These are phyloP conservation scores for Geothlypis trichas DNA, from an alignment of 2,113 vertebrate genomes.

Conservation along the genomic window DNA sequence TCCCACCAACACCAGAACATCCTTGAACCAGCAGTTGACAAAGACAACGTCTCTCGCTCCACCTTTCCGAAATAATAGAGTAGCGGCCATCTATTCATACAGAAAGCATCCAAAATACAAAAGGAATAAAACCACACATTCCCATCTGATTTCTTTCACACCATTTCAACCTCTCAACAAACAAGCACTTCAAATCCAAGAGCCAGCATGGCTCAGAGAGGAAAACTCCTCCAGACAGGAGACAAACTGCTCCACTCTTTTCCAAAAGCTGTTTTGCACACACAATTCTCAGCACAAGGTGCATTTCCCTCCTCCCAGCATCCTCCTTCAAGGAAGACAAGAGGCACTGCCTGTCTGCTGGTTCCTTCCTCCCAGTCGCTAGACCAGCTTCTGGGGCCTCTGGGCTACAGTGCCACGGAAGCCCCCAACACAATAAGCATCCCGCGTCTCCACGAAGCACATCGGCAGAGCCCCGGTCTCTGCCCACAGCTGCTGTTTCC, in stretches of 20 bases:
- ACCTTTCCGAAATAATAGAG: not conserved
- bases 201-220: not conserved
- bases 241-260: not conserved
- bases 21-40: constrained; percentile 18
- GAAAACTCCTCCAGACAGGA: not conserved
- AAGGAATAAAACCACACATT: constrained; percentile 5
- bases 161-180: constrained; percentile 31
- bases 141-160: not conserved
- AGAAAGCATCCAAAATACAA: not conserved
- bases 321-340: not conserved
- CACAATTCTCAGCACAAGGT: not conserved
- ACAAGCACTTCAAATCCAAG: not conserved
- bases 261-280: not conserved
- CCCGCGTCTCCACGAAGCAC: fast-evolving
- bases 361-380: not conserved
- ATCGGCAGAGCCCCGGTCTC: fast-evolving
- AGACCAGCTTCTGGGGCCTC: not conserved
- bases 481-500: not conserved
- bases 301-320: constrained; percentile 1
- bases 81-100: not conserved
- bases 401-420: not conserved
- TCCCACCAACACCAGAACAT: constrained; percentile 27
- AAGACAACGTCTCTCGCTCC: not conserved
- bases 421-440: not conserved
- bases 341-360: not conserved